These are phyloP conservation scores for Hemicrepidius hirtus DNA, from an alignment of 2,888 invertebrate species.

Conservation along the genomic window DNA sequence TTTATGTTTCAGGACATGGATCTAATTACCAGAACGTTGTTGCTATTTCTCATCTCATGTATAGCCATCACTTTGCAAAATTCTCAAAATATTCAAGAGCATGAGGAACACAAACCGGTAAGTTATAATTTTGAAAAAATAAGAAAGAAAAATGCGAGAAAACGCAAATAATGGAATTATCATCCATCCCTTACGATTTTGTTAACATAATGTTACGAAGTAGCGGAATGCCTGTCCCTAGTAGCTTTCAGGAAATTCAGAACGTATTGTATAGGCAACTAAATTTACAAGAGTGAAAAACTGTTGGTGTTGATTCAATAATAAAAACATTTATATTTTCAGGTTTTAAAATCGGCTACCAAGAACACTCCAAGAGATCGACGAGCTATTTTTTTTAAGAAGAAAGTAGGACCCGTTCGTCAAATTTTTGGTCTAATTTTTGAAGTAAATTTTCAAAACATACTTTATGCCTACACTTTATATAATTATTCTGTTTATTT, in stretches of 20 bases:
- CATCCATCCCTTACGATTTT: too few relatives aligned
- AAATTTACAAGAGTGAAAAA: too few relatives aligned
- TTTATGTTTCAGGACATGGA: slow-evolving; percentile 45
- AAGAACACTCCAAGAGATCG: not conserved
- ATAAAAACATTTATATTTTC: not conserved
- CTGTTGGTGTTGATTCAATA: too few relatives aligned
- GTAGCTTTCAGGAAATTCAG: too few relatives aligned
- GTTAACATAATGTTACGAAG: too few relatives aligned
- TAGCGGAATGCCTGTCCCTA: too few relatives aligned
- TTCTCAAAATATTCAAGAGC: not conserved
- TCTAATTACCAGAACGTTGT: slow-evolving; percentile 41
- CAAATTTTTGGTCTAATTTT: slow-evolving; percentile 67
- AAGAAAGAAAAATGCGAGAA: too few relatives aligned
- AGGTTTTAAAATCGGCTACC: slow-evolving; percentile 1
- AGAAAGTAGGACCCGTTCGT: slow-evolving; percentile 62
- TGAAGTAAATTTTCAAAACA: slow-evolving; percentile 62
- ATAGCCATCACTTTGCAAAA: slow-evolving; percentile 41
- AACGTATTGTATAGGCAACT: too few relatives aligned
- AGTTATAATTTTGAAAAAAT: slow-evolving; percentile 16
- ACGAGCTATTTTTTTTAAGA: slow-evolving; percentile 33
- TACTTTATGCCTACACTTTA: slow-evolving; percentile 47
- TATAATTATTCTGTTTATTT: slow-evolving; percentile 46
- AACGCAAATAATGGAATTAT: too few relatives aligned
- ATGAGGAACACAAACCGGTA: slow-evolving; percentile 8
- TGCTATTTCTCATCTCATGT: slow-evolving; percentile 39